Evolutionary conservation across 2,888 invertebrate genomes (phyloP).

Genomic region (Monochamus alternatus): DNA sequence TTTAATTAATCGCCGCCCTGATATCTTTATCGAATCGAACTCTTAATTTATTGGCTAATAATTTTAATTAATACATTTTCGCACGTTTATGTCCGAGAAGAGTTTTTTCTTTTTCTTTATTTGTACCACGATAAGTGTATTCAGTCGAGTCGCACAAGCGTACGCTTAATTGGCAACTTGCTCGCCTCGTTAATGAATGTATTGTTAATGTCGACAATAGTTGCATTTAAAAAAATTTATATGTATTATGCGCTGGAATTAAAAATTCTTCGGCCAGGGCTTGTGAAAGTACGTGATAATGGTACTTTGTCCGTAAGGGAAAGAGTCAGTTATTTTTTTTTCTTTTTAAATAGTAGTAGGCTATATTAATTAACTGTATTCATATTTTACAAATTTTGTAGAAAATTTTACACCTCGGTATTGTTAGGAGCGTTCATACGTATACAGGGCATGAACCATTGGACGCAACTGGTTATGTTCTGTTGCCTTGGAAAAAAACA

Average conservation of each 20-base stretch:
- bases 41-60: constrained; percentile 42
- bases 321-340: too few species aligned
- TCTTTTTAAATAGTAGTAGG: too few species aligned
- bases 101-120: constrained; percentile 16
- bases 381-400: too few species aligned
- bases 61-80: constrained; percentile 31
- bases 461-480: too few species aligned
- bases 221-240: background rate
- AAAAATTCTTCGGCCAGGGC: background rate
- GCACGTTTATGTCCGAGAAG: constrained; percentile 31
- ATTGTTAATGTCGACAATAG: constrained; percentile 23
- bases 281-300: background rate
- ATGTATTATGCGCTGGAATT: background rate
- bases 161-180: constrained; percentile 41
- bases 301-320: background rate
- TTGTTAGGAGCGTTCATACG: too few species aligned
- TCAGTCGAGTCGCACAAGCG: constrained; percentile 18
- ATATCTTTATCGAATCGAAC: constrained; percentile 46
- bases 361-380: too few species aligned
- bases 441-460: too few species aligned
- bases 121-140: background rate
- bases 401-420: too few species aligned
- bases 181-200: constrained; percentile 32
- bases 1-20: constrained; percentile 45
- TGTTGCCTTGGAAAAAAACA: too few species aligned